Conservation (phyloP, 2,113 vertebrate species). For the Genyomyrus donnyi region DNA sequence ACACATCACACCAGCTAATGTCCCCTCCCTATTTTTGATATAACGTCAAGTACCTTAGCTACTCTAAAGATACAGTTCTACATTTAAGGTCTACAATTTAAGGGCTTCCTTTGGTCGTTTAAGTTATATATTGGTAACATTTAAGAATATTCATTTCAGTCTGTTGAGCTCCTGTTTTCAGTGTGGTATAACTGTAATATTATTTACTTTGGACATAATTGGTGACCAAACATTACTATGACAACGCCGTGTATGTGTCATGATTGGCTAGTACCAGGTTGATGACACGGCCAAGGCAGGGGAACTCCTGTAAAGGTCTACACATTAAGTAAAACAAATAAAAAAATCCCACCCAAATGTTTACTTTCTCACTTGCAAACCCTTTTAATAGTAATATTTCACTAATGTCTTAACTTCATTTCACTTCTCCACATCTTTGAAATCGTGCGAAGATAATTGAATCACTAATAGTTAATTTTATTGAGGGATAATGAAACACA, state of each 20-base stretch:
- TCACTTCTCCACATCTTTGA: not conserved
- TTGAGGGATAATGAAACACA: not conserved
- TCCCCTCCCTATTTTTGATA: not conserved
- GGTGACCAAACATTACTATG: not conserved
- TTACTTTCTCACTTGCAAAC: not conserved
- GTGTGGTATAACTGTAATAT: not conserved
- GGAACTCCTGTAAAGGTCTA: not conserved
- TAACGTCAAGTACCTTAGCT: not conserved
- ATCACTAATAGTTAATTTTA: not conserved
- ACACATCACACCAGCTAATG: not conserved
- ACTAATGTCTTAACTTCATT: not conserved
- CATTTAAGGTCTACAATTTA: not conserved
- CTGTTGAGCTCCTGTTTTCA: not conserved
- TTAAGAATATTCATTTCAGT: not conserved
- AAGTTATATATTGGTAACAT: not conserved
- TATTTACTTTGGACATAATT: not conserved
- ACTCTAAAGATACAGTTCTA: not conserved
- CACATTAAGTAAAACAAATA: not conserved
- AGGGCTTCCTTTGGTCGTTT: not conserved
- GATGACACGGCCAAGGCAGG: not conserved
- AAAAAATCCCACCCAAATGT: not conserved
- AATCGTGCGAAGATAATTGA: not conserved
- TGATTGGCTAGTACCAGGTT: not conserved
- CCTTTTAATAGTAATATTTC: not conserved
- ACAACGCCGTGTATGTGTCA: not conserved